These are phyloP conservation scores for Drosophila tani DNA, from an alignment of 1,140 invertebrate species.

Conservation along the genomic window DNA sequence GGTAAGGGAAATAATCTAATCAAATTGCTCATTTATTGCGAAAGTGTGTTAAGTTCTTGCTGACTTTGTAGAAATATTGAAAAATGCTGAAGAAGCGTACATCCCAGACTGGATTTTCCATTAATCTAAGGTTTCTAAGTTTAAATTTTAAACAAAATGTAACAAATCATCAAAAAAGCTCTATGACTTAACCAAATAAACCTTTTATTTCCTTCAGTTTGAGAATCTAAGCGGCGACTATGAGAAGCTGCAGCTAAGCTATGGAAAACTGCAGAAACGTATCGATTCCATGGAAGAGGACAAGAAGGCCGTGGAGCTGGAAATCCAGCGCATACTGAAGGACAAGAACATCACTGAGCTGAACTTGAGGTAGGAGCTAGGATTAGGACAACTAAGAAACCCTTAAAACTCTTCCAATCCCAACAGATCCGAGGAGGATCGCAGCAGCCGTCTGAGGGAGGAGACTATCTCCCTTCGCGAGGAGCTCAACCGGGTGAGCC, in stretches of 20 bases:
- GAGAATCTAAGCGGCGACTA: constrained; percentile 90
- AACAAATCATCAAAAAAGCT: background rate
- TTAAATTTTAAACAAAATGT: no score
- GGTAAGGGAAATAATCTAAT: background rate
- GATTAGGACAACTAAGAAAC: rapidly evolving
- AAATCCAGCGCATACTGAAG: constrained; percentile 89
- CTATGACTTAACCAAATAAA: background rate
- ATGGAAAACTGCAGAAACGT: constrained; percentile 90
- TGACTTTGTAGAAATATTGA: background rate
- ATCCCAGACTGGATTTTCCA: background rate
- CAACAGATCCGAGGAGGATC: constrained; percentile 90
- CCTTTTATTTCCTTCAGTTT: constrained; percentile 85
- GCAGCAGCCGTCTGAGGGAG: constrained; percentile 90
- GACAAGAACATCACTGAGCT: constrained; percentile 88
- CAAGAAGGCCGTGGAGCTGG: constrained; percentile 90
- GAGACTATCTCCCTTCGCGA: constrained; percentile 90
- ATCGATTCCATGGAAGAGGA: constrained; percentile 90
- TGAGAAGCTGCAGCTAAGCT: constrained; percentile 91
- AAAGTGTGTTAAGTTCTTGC: background rate
- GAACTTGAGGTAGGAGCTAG: constrained; percentile 79
- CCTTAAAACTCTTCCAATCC: background rate
- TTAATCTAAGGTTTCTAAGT: background rate
- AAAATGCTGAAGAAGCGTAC: background rate
- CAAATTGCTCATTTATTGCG: background rate
- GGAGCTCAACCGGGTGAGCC: constrained; percentile 90